Evolutionary conservation across 2,888 invertebrate genomes (phyloP).

Genomic region (Drosophila kuntzei): DNA sequence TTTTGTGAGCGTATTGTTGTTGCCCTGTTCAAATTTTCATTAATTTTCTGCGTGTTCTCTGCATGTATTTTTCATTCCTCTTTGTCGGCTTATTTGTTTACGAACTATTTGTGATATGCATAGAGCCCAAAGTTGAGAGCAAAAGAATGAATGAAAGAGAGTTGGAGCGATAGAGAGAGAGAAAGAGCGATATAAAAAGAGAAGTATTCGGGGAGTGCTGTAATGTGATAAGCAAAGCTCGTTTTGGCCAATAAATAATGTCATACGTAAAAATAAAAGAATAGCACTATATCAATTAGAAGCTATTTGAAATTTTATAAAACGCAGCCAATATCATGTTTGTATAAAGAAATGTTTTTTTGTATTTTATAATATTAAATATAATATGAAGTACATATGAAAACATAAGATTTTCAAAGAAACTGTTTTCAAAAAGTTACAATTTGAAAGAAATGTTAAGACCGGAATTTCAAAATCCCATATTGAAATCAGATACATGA

Average conservation of each 20-base stretch:
- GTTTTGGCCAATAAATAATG: constrained; percentile 6
- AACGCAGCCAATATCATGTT: no score
- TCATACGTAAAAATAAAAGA: constrained; percentile 6
- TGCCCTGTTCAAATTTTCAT: constrained; percentile 48
- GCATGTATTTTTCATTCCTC: constrained; percentile 45
- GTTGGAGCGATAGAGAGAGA: neutral
- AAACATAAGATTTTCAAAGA: no score
- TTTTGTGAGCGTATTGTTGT: constrained; percentile 11
- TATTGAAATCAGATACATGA: no score
- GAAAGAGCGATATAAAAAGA: neutral
- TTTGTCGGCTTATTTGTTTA: constrained; percentile 73
- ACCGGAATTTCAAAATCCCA: no score
- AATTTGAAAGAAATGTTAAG: no score
- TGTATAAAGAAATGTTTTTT: no score
- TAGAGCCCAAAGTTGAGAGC: constrained; percentile 16
- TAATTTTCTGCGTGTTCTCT: constrained; percentile 46
- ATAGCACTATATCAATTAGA: constrained; percentile 9
- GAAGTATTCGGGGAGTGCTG: constrained; percentile 14
- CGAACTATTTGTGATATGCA: constrained; percentile 58
- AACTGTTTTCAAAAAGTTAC: no score
- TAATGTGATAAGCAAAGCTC: constrained; percentile 35
- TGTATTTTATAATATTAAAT: no score
- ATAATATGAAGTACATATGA: no score
- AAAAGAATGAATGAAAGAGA: constrained; percentile 5
- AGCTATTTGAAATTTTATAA: constrained; percentile 4